These are phyloP conservation scores for Acrocephalus kingi DNA, from an alignment of 2,113 vertebrate species.

Conservation along the genomic window DNA sequence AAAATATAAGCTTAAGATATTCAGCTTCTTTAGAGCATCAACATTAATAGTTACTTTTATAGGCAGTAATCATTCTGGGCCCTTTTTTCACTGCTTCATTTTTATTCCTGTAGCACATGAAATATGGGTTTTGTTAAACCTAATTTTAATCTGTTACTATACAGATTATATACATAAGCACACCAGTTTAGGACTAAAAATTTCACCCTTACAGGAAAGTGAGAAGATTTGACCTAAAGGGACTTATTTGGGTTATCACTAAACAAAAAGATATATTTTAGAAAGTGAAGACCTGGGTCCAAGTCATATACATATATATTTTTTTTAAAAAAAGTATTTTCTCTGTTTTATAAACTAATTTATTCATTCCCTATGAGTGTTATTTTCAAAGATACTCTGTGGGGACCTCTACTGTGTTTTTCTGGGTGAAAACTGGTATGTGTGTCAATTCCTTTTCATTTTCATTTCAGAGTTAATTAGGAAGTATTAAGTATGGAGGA, in stretches of 20 bases:
- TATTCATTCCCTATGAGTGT: not conserved
- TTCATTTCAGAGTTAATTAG: constrained; percentile 59
- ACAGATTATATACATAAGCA: not conserved
- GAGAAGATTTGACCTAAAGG: not conserved
- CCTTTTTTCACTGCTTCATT: not conserved
- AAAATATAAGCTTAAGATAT: not conserved
- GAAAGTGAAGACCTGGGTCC: not conserved
- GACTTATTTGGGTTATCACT: not conserved
- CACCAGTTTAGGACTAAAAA: not conserved
- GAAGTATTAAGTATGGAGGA: constrained; percentile 35
- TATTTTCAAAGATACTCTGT: not conserved
- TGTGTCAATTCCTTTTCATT: constrained; percentile 26
- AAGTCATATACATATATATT: not conserved
- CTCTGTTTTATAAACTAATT: not conserved
- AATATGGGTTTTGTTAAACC: not conserved
- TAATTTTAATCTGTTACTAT: not conserved
- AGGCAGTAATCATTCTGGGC: not conserved
- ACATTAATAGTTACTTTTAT: not conserved
- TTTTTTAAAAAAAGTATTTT: not conserved
- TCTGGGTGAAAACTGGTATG: not conserved
- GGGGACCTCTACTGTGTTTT: not conserved
- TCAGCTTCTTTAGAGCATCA: not conserved
- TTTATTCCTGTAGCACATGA: not conserved
- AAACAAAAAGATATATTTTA: not conserved
- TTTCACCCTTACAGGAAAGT: not conserved